Evolutionary conservation across 2,113 vertebrate genomes (phyloP).

Genomic region (Gadus chalcogrammus): DNA sequence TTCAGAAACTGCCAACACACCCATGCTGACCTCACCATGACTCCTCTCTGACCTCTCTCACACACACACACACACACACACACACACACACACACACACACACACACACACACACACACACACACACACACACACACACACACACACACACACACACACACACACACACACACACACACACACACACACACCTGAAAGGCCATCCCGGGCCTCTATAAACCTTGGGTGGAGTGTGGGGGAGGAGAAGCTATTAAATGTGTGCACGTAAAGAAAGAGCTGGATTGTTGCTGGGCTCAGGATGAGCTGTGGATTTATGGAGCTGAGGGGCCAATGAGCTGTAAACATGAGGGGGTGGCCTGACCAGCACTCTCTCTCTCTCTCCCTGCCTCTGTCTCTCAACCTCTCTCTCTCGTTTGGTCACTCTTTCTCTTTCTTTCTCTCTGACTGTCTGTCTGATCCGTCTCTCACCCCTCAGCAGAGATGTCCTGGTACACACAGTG

Average conservation of each 20-base stretch:
- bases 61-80: too few relatives aligned
- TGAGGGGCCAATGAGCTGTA: conserved; percentile 82
- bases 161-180: too few relatives aligned
- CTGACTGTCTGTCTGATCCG: conserved; percentile 47
- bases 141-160: too few relatives aligned
- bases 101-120: conserved; percentile 19
- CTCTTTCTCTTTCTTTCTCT: neutral
- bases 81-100: conserved; percentile 17
- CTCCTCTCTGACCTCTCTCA: conserved; percentile 52
- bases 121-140: too few relatives aligned
- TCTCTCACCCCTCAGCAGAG: conserved; percentile 24
- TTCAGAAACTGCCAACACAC: conserved; percentile 79
- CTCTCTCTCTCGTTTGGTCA: conserved; percentile 9
- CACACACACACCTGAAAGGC: conserved; percentile 30
- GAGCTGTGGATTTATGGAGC: conserved; percentile 87
- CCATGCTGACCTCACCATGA: conserved; percentile 58
- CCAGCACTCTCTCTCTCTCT: conserved; percentile 46
- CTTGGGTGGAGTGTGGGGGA: conserved; percentile 67
- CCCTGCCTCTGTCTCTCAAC: conserved; percentile 11
- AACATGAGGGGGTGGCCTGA: conserved; percentile 72
- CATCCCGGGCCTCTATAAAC: conserved; percentile 76
- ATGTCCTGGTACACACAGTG: conserved; percentile 61
- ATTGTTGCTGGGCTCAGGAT: conserved; percentile 83
- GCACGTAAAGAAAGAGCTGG: conserved; percentile 74
- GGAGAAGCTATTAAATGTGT: conserved; percentile 67